Conservation (phyloP, 2,113 vertebrate species). For the Apistogramma diplotaenia region DNA sequence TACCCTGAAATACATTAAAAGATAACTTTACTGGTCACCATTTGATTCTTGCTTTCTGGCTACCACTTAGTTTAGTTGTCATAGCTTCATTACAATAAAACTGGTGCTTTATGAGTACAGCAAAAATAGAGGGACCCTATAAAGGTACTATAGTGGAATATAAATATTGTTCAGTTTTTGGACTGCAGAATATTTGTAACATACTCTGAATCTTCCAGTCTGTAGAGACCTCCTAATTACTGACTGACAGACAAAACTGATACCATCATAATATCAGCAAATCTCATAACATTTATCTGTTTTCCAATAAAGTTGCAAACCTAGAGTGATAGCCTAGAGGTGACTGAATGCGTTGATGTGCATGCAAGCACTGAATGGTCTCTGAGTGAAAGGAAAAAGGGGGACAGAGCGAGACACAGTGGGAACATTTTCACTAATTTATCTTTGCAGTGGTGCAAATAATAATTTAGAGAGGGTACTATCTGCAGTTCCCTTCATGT, state of each 20-base stretch:
- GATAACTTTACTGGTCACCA: neutral
- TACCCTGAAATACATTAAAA: neutral
- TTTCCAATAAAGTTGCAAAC: conserved; percentile 52
- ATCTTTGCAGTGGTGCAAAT: conserved; percentile 40
- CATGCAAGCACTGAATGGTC: neutral
- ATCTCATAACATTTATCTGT: conserved; percentile 51
- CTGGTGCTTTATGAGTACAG: neutral
- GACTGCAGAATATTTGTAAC: neutral
- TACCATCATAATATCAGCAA: conserved; percentile 57
- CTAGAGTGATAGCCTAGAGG: conserved; percentile 11
- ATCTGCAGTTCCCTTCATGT: conserved; percentile 48
- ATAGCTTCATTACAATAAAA: neutral
- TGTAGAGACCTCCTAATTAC: conserved; percentile 48
- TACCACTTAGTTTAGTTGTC: neutral
- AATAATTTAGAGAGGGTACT: conserved; percentile 42
- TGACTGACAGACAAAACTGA: conserved; percentile 42
- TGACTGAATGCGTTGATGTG: neutral
- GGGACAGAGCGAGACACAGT: neutral
- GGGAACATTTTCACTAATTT: conserved; percentile 43
- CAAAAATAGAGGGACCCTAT: neutral
- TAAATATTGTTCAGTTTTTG: neutral
- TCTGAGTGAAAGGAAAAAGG: neutral
- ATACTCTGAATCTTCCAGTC: conserved; percentile 17
- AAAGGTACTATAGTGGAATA: neutral
- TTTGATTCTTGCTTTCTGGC: neutral